Conservation (phyloP, 2,113 vertebrate species). For the Leptosomus discolor region DNA sequence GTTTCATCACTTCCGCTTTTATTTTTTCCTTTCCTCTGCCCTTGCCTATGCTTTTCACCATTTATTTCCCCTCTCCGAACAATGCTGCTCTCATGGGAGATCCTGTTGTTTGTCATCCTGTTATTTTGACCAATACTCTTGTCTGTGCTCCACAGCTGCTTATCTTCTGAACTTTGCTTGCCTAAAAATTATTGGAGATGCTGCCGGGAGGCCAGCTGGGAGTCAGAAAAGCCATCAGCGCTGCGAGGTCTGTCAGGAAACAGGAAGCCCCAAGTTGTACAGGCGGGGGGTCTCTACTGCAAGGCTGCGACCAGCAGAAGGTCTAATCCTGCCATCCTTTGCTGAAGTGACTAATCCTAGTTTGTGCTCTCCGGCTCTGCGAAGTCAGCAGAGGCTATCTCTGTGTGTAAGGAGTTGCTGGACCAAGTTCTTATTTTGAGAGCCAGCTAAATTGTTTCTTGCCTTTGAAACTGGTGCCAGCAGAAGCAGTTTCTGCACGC, state of each 20-base stretch:
- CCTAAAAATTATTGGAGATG: conserved; percentile 6
- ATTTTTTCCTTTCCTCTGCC: conserved; percentile 31
- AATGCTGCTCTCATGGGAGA: conserved; percentile 41
- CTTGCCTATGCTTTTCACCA: neutral
- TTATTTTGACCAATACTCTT: neutral
- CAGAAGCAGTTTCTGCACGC: neutral
- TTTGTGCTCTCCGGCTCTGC: neutral
- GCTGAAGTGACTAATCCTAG: neutral
- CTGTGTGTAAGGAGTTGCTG: neutral
- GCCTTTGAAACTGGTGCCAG: conserved; percentile 49
- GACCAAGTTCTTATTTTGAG: neutral
- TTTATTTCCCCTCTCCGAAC: conserved; percentile 27
- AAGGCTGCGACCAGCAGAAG: neutral
- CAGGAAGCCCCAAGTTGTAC: conserved; percentile 38
- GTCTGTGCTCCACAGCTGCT: conserved; percentile 52
- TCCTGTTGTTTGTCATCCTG: conserved; percentile 41
- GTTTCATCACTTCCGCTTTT: conserved; percentile 43
- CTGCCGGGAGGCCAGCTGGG: conserved; percentile 32
- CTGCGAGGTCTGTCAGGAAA: conserved; percentile 50
- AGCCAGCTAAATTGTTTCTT: conserved; percentile 6
- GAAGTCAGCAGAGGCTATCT: neutral
- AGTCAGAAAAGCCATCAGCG: neutral
- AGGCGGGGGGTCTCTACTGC: neutral
- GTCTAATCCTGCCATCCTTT: neutral
- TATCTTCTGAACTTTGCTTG: conserved; percentile 62